Base-by-base conservation (phyloP, 2,797 vertebrate genomes). In the Euphonia xanthogaster region DNA sequence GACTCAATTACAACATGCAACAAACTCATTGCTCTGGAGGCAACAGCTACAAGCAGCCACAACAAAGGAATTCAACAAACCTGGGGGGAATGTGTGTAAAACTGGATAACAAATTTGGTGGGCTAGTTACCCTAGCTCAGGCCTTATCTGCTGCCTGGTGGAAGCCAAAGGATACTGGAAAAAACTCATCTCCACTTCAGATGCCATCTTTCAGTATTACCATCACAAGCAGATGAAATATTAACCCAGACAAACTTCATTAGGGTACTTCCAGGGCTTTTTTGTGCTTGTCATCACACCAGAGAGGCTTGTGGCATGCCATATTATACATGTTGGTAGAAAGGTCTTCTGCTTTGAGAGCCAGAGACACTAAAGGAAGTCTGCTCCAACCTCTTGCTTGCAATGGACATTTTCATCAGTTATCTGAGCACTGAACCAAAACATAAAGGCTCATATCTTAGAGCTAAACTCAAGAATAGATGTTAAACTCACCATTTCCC, bases 181-280 rank as follows among this genome's bases (percentile, higher is more conserved):
- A 75, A 90, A 76, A 37, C 7, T 5, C 6, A 25, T 23, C 14
- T 65, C 21, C 19, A 7, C 31, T 58, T 70, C 21, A 48, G 25
- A 79, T 0, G 0, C 5, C 20, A 35, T 66, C 31, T 21, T 67
- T 58, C 28, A 20, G 28, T 7, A 63, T 18, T 71, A 40, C 7
- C 33, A 50, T 27, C 31, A 24, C 9, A 55, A 63, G 31, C 44
- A 37, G 40, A 67, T 15, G 7, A 80, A 83, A 83, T 37, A 58
- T 6, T 67, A 86, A 77, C 10, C 10, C 25, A 25, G 16, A 50
- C 0, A 17, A 31, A 42, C 35, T 58, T 70, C 35, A 61, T 27
- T 3, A 0, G 12, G 9, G 7, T 48, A 42, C 35, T 90, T 70
- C n/a, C 54, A 40, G 47, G 14, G 31, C 3, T 44, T 83, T 70